Base-by-base conservation (phyloP, 2,797 vertebrate species). In the Microctenopoma stevenorrisi region DNA sequence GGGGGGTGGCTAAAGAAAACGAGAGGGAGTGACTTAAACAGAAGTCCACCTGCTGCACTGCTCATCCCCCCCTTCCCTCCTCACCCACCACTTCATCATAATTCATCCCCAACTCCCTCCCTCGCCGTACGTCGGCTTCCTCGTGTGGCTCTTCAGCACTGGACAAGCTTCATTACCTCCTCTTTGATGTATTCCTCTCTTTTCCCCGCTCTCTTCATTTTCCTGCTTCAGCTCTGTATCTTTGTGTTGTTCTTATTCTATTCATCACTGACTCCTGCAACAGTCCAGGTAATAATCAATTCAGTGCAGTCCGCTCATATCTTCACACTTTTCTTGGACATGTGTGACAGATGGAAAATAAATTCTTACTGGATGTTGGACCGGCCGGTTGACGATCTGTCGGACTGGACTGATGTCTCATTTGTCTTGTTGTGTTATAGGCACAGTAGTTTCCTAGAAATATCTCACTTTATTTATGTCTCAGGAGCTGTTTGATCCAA, bases 81-180 rank as follows among this genome's bases (percentile, higher is more conserved):
- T 75, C 69, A 4, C 9, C 58, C 48, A 37, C 40, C 62, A 18
- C 75, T 81, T 76, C 81, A 78, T 79, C 72, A 58, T 66, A 64
- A 72, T 67, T 71, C 72, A 62, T 59, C 66, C 15, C 46, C 56
- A 61, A 2, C 66, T 30, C 73, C n/a, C 43, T 33, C 35, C 15
- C 47, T 72, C 73, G 63, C 51, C 3, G 51, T 33, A 26, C 54
- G 54, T 69, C 78, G 78, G 74, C 82, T 80, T 86, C 78, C 67
- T 76, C 81, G 53, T 72, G 74, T 61, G 64, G 37, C 72, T 79
- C 76, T n/a, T 71, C 71, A 68, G 81, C 70, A 79, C 70, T 79
- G 75, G 81, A 79, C 76, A 64, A 72, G 76, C 85, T 80, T 85
- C 82, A 87, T 86, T 85, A 85, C 76, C 76, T 62, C 66, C 51